Conservation (phyloP, 2,113 vertebrate species). For the Macrotus californicus region DNA sequence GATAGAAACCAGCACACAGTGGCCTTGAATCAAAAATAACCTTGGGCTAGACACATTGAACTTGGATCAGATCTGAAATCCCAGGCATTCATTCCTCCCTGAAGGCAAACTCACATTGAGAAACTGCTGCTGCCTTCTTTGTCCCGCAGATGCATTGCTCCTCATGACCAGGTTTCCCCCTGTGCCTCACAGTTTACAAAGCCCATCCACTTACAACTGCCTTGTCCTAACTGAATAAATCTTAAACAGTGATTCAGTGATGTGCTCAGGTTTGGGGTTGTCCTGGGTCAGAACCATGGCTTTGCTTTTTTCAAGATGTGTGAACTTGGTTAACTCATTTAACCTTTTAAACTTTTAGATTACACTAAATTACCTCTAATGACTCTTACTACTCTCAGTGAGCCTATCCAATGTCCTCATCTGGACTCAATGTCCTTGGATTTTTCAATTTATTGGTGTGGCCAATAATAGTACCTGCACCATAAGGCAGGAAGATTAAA, state of each 20-base stretch:
- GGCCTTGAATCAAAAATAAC: not conserved
- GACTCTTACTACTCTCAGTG: not conserved
- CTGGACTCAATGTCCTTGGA: not conserved
- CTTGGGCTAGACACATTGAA: not conserved
- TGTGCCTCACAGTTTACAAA: not conserved
- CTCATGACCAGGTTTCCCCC: not conserved
- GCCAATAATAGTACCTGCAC: not conserved
- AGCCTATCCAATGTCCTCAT: not conserved
- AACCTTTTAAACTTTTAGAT: not conserved
- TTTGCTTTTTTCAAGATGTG: not conserved
- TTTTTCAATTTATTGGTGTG: not conserved
- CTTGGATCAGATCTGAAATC: constrained; percentile 18
- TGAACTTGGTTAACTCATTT: not conserved
- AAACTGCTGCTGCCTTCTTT: not conserved
- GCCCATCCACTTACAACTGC: not conserved
- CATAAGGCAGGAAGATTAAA: not conserved
- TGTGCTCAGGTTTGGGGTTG: not conserved
- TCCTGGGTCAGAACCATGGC: not conserved
- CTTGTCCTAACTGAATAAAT: not conserved
- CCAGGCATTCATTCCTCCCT: not conserved
- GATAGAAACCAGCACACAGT: constrained; percentile 45
- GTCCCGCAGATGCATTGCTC: not conserved
- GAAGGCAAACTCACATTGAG: not conserved
- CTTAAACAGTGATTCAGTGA: not conserved
- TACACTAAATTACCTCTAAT: not conserved